Evolutionary conservation across 2,113 vertebrate species (phyloP).

Genomic region (Carettochelys insculpta): DNA sequence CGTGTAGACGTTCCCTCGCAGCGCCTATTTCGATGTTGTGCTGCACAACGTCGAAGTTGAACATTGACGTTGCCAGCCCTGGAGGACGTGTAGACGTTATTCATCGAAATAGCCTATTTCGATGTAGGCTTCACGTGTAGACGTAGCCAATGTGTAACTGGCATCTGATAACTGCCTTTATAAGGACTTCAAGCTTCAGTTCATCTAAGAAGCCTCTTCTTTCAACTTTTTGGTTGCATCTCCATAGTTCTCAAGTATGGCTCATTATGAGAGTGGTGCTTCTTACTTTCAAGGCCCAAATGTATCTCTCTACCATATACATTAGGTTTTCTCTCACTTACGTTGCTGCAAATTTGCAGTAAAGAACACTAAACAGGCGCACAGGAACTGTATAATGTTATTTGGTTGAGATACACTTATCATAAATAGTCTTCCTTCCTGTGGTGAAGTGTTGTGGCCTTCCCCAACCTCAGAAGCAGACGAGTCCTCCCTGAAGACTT

Average conservation of each 20-base stretch:
- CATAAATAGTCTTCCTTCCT: neutral
- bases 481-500: too few species aligned
- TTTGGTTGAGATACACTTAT: neutral
- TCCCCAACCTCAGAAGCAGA: too few species aligned
- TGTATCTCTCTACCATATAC: neutral
- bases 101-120: too few species aligned
- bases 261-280: neutral
- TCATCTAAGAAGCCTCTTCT: neutral
- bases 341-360: neutral
- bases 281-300: neutral
- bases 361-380: neutral
- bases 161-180: neutral
- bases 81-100: too few species aligned
- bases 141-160: too few species aligned
- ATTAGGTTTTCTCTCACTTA: neutral
- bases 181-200: neutral
- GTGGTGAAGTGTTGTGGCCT: too few species aligned
- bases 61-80: too few species aligned
- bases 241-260: neutral
- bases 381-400: neutral
- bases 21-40: too few species aligned
- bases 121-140: too few species aligned
- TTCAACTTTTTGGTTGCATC: neutral
- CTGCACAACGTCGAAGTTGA: too few species aligned
- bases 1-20: too few species aligned